These are phyloP conservation scores for Drosophila auraria DNA, from an alignment of 1,140 invertebrate genomes.

Conservation along the genomic window DNA sequence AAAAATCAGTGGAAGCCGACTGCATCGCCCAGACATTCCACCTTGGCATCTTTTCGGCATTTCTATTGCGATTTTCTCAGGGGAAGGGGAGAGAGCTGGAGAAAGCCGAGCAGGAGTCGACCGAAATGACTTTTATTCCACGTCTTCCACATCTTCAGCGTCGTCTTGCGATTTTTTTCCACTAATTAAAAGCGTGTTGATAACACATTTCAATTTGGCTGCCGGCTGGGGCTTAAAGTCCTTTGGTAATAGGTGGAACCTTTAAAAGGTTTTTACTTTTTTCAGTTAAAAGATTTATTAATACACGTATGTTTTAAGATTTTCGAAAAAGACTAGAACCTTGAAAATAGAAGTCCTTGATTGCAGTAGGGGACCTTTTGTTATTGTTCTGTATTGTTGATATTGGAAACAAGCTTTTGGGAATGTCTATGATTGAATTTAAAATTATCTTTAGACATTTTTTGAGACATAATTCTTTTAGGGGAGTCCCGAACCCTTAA, in stretches of 20 bases:
- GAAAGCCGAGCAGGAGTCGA: constrained; percentile 9
- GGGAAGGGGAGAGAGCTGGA: not conserved
- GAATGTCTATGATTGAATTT: no score
- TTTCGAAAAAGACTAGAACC: not conserved
- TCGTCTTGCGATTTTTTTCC: constrained; percentile 33
- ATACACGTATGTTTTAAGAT: not conserved
- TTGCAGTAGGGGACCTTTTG: no score
- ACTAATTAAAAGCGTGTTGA: constrained; percentile 79
- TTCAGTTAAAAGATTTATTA: not conserved
- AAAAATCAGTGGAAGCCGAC: constrained; percentile 48
- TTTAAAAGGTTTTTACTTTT: not conserved
- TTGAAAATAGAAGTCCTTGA: not conserved
- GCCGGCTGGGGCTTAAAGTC: constrained; percentile 45
- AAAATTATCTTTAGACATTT: no score
- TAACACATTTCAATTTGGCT: constrained; percentile 63
- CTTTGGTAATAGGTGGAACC: not conserved
- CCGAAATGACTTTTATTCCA: constrained; percentile 70
- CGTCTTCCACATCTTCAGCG: constrained; percentile 29
- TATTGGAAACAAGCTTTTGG: no score
- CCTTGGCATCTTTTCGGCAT: constrained; percentile 74
- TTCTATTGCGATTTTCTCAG: constrained; percentile 73
- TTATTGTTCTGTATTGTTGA: no score
- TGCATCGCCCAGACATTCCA: constrained; percentile 72
- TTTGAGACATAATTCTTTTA: no score
- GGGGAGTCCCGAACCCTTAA: no score